Percentiles rank a stretch among this genome's conserved stretches.
Evolutionary conservation across 2,113 vertebrate species (phyloP).

Genomic region (Ceyx cyanopectus): DNA sequence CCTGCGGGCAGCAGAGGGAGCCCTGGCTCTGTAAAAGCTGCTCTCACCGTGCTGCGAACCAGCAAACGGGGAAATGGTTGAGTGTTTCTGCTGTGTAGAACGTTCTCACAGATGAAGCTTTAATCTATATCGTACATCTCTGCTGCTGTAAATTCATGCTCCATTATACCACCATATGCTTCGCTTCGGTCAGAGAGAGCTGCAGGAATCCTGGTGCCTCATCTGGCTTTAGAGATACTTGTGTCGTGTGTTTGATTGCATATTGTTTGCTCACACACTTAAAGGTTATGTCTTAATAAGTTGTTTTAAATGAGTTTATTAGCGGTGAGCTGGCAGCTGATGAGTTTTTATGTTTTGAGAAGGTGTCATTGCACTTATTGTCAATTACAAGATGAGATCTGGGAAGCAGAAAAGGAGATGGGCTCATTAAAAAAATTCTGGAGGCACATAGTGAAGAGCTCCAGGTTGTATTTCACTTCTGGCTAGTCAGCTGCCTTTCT

Average conservation of each 20-base stretch:
- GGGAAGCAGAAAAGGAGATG: not conserved
- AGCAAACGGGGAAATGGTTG: not conserved
- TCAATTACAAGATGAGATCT: not conserved
- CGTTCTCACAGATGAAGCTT: conserved; percentile 70
- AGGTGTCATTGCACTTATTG: not conserved
- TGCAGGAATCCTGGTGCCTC: not conserved
- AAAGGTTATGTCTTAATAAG: conserved; percentile 36
- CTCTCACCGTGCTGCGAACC: not conserved
- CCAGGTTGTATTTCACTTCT: not conserved
- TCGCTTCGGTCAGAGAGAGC: conserved; percentile 1
- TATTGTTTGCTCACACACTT: not conserved
- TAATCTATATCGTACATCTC: conserved; percentile 66
- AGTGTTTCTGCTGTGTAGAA: not conserved
- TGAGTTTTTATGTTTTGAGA: not conserved
- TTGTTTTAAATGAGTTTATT: conserved; percentile 24
- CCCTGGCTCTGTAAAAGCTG: conserved; percentile 35
- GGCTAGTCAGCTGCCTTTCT: not conserved
- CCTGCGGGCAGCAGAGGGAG: conserved; percentile 70
- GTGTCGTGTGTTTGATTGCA: not conserved
- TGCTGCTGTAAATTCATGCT: conserved; percentile 70
- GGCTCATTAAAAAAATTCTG: not conserved
- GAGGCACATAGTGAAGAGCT: not conserved
- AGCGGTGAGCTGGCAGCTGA: not conserved
- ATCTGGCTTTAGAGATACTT: not conserved
- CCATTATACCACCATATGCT: conserved; percentile 68